Conservation (phyloP, 2,113 vertebrate species). For the Laterallus jamaicensis region DNA sequence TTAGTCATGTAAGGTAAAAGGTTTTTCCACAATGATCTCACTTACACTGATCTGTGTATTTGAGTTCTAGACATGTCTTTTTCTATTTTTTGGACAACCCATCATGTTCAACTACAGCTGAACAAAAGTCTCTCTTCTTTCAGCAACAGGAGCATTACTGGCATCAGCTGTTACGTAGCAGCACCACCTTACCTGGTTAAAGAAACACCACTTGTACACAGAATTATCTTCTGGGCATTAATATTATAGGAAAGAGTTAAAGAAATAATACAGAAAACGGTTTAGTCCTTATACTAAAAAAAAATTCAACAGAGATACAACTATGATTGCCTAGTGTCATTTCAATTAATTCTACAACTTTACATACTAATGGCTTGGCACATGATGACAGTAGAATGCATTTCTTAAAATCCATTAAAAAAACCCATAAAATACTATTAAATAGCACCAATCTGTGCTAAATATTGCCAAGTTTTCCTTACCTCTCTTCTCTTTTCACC, state of each 20-base stretch:
- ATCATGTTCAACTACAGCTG: not conserved
- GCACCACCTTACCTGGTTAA: not conserved
- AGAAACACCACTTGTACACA: not conserved
- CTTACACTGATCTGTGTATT: not conserved
- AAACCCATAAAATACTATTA: not conserved
- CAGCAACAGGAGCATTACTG: not conserved
- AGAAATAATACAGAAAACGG: not conserved
- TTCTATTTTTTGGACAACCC: not conserved
- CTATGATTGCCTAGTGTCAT: not conserved
- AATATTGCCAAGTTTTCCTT: not conserved
- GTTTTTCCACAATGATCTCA: not conserved
- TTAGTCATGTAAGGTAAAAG: not conserved
- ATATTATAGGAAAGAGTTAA: not conserved
- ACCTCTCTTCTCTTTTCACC: not conserved
- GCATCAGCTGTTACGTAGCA: not conserved
- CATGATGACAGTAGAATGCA: not conserved
- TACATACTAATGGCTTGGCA: not conserved
- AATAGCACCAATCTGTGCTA: not conserved
- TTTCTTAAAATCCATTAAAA: not conserved
- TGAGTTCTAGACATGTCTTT: not conserved
- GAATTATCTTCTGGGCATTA: not conserved
- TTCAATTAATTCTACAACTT: not conserved
- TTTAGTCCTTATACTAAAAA: not conserved
- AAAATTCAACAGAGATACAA: not conserved
- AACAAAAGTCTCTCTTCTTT: not conserved